Conservation (phyloP, 2,888 invertebrate species). For the Pristionchus japonicus region DNA sequence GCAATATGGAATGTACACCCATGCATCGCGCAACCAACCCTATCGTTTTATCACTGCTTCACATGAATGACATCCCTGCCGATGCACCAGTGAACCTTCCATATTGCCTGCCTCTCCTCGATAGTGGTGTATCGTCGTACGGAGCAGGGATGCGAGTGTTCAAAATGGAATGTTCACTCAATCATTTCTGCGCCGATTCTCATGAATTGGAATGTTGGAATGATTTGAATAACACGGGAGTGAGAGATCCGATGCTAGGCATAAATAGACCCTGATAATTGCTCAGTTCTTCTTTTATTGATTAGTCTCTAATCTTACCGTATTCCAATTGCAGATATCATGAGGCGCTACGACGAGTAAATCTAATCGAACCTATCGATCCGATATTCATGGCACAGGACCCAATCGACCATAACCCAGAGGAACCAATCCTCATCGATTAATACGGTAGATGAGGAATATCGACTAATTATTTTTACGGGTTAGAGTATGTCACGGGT, state of each 20-base stretch:
- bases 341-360: neutral
- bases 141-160: neutral
- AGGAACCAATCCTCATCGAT: neutral
- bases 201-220: neutral
- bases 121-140: slow-evolving; percentile 13
- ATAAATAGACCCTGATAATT: neutral
- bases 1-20: slow-evolving; percentile 9
- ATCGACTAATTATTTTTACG: neutral
- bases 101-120: slow-evolving; percentile 6
- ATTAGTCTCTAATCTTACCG: neutral
- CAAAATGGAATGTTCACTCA: neutral
- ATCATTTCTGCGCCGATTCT: neutral
- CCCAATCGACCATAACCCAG: no score
- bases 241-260: neutral
- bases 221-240: neutral
- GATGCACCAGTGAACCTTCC: neutral
- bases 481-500: neutral
- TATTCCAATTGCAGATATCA: neutral
- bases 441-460: neutral
- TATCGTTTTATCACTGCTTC: neutral
- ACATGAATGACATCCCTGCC: neutral
- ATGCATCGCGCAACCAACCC: neutral
- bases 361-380: neutral
- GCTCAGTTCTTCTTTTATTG: neutral
- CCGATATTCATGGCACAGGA: neutral